A percentile compares a stretch with the other conserved stretches of the same genome.
These are phyloP conservation scores for Nomada ferruginata DNA, from an alignment of 2,888 invertebrate species.

Conservation along the genomic window DNA sequence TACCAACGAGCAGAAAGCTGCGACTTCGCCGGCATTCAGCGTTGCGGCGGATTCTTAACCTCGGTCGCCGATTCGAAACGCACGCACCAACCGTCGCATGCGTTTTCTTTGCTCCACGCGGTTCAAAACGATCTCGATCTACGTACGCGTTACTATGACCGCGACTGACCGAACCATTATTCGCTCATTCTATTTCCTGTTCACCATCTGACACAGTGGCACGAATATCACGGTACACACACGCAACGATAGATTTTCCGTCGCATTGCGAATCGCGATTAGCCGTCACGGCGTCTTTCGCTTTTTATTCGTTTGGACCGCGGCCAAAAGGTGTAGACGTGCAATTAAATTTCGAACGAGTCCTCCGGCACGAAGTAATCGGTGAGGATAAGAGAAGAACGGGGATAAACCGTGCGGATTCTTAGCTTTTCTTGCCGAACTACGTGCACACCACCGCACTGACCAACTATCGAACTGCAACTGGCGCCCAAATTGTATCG, in stretches of 20 bases:
- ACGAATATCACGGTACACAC: conserved; percentile 5
- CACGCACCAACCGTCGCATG: background rate
- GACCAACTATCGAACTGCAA: no score
- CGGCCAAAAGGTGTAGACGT: conserved; percentile 31
- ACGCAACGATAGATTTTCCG: background rate
- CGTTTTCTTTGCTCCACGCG: no score
- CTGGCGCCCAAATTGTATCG: no score
- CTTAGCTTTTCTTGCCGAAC: no score
- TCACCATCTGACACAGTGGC: conserved; percentile 3
- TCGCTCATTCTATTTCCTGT: background rate
- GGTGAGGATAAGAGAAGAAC: no score
- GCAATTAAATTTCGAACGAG: conserved; percentile 45
- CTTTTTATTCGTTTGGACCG: conserved; percentile 27
- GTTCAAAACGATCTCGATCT: background rate
- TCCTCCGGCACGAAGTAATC: no score
- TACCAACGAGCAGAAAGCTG: background rate
- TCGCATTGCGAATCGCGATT: background rate
- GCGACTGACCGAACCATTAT: background rate
- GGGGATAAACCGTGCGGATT: no score
- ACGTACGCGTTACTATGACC: background rate
- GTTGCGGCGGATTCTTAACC: background rate
- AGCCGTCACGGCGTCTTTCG: background rate
- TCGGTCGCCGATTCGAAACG: background rate
- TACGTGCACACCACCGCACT: no score
- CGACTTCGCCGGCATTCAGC: background rate